phyloP scores from a whole-genome alignment of 2,113 vertebrate species.

The Amphiprion ocellaris region DNA sequence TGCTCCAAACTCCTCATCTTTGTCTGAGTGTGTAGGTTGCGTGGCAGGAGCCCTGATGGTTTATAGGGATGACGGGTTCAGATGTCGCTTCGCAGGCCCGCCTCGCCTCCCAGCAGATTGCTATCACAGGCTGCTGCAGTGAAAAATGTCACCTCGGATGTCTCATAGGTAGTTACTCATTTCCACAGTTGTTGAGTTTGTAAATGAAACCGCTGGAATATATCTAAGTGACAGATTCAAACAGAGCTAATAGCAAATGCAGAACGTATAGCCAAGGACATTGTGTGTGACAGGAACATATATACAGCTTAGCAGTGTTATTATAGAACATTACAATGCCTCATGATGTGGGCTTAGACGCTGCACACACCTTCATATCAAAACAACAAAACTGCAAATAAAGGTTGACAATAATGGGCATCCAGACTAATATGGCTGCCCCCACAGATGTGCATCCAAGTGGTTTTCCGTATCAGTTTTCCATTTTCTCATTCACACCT shows the following conservation, averaged over 20 bases:
- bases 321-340: slow-evolving; percentile 14
- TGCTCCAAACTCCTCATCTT: slow-evolving; percentile 18
- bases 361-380: not conserved
- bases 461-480: slow-evolving; percentile 68
- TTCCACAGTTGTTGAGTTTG: slow-evolving; percentile 49
- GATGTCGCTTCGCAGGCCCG: slow-evolving; percentile 34
- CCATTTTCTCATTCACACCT: slow-evolving; percentile 75
- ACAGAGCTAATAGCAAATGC: slow-evolving; percentile 34
- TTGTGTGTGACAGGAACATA: slow-evolving; percentile 19
- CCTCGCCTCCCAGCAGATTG: slow-evolving; percentile 34
- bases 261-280: slow-evolving; percentile 9
- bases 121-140: slow-evolving; percentile 39
- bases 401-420: slow-evolving; percentile 47
- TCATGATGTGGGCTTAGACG: slow-evolving; percentile 6
- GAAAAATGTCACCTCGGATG: slow-evolving; percentile 41
- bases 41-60: slow-evolving; percentile 49
- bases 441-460: slow-evolving; percentile 62
- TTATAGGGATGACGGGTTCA: slow-evolving; percentile 60
- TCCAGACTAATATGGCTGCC: slow-evolving; percentile 54
- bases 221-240: slow-evolving; percentile 33
- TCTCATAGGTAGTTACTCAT: slow-evolving; percentile 52
- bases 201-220: slow-evolving; percentile 55
- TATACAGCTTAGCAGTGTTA: slow-evolving; percentile 7
- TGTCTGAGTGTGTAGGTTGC: slow-evolving; percentile 38
- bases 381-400: slow-evolving; percentile 53